These are phyloP conservation scores for Phaonia tiefii DNA, from an alignment of 2,888 invertebrate genomes.

Conservation along the genomic window DNA sequence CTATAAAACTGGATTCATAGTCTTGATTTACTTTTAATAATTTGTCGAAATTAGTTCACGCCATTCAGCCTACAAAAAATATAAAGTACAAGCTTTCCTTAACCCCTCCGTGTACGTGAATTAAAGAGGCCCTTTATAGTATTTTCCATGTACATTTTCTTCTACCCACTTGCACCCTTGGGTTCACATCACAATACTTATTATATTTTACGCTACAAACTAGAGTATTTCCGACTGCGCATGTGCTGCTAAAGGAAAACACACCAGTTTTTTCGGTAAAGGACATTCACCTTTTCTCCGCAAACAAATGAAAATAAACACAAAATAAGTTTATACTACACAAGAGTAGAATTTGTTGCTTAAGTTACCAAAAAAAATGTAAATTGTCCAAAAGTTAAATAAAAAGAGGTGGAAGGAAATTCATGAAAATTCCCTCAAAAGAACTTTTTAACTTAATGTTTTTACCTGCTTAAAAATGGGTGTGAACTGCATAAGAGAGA, in stretches of 20 bases:
- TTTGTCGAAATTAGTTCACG: no score
- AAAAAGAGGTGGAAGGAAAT: neutral
- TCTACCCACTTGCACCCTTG: no score
- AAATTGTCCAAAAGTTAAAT: neutral
- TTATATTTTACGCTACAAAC: conserved; percentile 38
- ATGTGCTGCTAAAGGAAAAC: conserved; percentile 46
- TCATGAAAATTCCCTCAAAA: neutral
- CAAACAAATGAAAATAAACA: conserved; percentile 14
- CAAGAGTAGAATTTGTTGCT: no score
- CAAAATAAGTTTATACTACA: conserved; percentile 21
- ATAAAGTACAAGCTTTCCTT: no score
- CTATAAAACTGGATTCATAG: no score
- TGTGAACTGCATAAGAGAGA: conserved; percentile 54
- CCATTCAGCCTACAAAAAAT: no score
- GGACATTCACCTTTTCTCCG: conserved; percentile 67
- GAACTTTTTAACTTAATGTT: neutral
- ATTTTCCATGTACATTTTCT: no score
- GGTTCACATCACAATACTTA: neutral
- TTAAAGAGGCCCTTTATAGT: neutral
- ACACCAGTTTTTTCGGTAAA: conserved; percentile 54
- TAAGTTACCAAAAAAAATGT: neutral
- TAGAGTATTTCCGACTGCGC: conserved; percentile 51
- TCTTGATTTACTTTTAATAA: no score
- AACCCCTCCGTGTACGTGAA: no score
- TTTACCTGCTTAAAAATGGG: conserved; percentile 53